Evolutionary conservation across 2,888 invertebrate species (phyloP), one percentile per base, ranked within the genome.

Genomic region (Lasioglossum zephyrum): DNA sequence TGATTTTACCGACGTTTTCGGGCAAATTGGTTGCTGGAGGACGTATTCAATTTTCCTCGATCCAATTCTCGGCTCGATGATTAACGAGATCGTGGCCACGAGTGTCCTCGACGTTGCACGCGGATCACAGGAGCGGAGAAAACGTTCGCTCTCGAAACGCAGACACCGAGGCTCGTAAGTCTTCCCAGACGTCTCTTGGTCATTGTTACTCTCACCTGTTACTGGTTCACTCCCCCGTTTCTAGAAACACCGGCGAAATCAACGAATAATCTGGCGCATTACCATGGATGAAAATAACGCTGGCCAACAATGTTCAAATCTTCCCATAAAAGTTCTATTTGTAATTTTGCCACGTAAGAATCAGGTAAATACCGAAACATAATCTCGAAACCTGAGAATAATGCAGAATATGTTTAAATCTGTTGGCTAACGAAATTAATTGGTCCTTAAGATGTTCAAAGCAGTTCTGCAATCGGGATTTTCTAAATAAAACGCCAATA

Each of bases 61-160:
- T 41, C 69, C 44, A 66, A 41, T 73, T 66, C 72, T 16, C n/a
- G 57, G 36, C 18, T 16, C 31, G 69, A 79, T 82, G 85, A 89
- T 87, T 79, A 85, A 89, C 73, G 87, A 84, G 79, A 41, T 74
- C 44, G 26, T 39, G 47, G 66, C 26, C 18, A 39, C 69, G 47
- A 77, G 72, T 72, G 82, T 85, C 78, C 80, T 77, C 85, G 66
- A 73, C 57, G 69, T 39, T 31, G 36, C 36, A 36, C 36, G 36
- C 66, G 36, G 66, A 66, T 66, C 31, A 36, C 36, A 66, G 22
- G 36, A 18, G 39, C 69, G 22, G 49, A 66, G 76, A 76, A 80
- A 80, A 47, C 73, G 72, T 49, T 82, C 63, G 69, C 6, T 84
- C 74, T 69, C 16, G 60, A 82, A 75, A 76, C 41, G 49, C 44